These are phyloP conservation scores for Salminus brasiliensis DNA, from an alignment of 2,113 vertebrate genomes.

Conservation along the genomic window DNA sequence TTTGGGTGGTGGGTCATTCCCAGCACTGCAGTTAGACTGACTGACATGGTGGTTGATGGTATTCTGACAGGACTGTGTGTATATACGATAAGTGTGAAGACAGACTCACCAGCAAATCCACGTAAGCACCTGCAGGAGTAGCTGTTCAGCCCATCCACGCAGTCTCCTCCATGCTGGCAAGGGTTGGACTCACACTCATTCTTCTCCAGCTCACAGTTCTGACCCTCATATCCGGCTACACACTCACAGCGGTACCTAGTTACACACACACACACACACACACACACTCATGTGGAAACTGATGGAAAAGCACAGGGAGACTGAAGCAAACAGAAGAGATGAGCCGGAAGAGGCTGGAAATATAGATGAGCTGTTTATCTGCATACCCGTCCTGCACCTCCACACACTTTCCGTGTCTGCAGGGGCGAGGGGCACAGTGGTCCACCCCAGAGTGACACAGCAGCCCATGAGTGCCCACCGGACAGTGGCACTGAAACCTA, in stretches of 20 bases:
- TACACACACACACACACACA: slow-evolving; percentile 17
- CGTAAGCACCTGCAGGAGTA: slow-evolving; percentile 84
- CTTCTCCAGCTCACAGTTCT: slow-evolving; percentile 84
- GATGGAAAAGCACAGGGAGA: not conserved
- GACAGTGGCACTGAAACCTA: slow-evolving; percentile 85
- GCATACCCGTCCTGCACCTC: slow-evolving; percentile 81
- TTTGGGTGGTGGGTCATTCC: too few relatives aligned
- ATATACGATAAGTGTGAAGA: not conserved
- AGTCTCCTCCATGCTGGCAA: slow-evolving; percentile 84
- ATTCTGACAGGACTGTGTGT: too few relatives aligned
- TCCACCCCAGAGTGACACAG: slow-evolving; percentile 86
- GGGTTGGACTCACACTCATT: slow-evolving; percentile 88
- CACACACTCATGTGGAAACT: not conserved
- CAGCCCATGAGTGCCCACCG: slow-evolving; percentile 82
- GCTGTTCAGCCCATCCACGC: slow-evolving; percentile 82
- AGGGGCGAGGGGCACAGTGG: slow-evolving; percentile 85
- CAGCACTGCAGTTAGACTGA: too few relatives aligned
- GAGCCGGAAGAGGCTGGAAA: too few relatives aligned
- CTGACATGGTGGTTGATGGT: too few relatives aligned
- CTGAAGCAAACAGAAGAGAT: not conserved
- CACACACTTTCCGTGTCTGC: slow-evolving; percentile 85
- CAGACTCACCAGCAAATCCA: slow-evolving; percentile 85
- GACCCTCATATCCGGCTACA: slow-evolving; percentile 84
- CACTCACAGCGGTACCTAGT: slow-evolving; percentile 87
- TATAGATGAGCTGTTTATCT: too few relatives aligned